Percentiles rank a stretch among this genome's conserved stretches.
Evolutionary conservation across 2,888 invertebrate species (phyloP).

Genomic region (Reticulitermes lucifugus): DNA sequence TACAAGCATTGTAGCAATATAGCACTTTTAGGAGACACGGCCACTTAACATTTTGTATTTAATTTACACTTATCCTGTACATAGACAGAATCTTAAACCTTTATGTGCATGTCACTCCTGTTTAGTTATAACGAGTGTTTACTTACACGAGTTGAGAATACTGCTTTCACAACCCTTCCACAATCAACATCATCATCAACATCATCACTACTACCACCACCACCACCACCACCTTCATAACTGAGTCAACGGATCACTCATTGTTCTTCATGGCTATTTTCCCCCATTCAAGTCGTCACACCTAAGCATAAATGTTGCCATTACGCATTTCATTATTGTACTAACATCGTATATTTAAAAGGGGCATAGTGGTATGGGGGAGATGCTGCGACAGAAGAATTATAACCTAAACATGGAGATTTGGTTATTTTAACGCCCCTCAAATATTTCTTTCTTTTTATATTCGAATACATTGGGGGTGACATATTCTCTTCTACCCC

Average conservation of each 20-base stretch:
- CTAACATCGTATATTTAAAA: slow-evolving; percentile 26
- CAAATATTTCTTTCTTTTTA: slow-evolving; percentile 23
- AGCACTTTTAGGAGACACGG: too few relatives aligned
- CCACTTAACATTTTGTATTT: too few relatives aligned
- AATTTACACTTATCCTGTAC: too few relatives aligned
- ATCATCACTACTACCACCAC: background rate
- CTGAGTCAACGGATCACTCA: slow-evolving; percentile 23
- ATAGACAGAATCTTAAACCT: background rate
- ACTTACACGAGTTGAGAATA: background rate
- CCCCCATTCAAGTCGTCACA: background rate
- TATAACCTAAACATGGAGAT: slow-evolving; percentile 34
- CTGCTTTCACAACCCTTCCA: background rate
- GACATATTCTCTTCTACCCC: slow-evolving; percentile 46
- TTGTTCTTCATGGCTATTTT: background rate
- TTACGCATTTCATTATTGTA: slow-evolving; percentile 18
- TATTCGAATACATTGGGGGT: slow-evolving; percentile 31
- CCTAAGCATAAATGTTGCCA: slow-evolving; percentile 23
- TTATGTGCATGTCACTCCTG: background rate
- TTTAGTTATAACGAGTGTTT: background rate
- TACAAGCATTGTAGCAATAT: too few relatives aligned
- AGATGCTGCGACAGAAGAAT: background rate
- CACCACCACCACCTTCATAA: background rate
- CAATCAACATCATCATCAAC: background rate
- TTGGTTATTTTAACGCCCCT: slow-evolving; percentile 29
- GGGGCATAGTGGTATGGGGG: background rate